A percentile compares a stretch with the other conserved stretches of the same genome.
These are phyloP conservation scores for Hesperia comma DNA, from an alignment of 2,888 invertebrate species.

Conservation along the genomic window DNA sequence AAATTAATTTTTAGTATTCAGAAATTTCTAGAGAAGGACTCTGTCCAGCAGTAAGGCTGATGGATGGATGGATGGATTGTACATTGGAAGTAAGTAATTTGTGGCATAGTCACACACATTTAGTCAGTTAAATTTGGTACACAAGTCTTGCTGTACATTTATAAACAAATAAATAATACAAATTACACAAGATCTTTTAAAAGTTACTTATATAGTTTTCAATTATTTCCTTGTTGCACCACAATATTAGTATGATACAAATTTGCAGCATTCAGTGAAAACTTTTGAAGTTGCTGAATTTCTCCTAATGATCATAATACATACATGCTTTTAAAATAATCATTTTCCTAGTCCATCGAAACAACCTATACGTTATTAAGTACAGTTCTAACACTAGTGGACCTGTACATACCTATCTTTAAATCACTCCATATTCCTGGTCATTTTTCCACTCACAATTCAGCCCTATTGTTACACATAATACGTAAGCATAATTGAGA, in stretches of 20 bases:
- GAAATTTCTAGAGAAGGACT: neutral
- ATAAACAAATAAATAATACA: slow-evolving; percentile 1
- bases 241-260: neutral
- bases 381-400: slow-evolving; percentile 29
- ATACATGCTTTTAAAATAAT: neutral
- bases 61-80: slow-evolving; percentile 2
- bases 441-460: slow-evolving; percentile 23
- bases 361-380: slow-evolving; percentile 26
- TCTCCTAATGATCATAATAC: neutral
- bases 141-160: neutral
- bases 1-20: neutral
- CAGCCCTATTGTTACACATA: slow-evolving; percentile 15
- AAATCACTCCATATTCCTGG: slow-evolving; percentile 25
- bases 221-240: slow-evolving; percentile 3
- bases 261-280: neutral
- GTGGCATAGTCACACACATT: neutral
- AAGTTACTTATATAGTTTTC: neutral
- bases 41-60: neutral
- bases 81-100: neutral
- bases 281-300: neutral
- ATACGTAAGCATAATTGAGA: slow-evolving; percentile 26
- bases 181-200: neutral
- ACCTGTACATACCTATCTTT: slow-evolving; percentile 26
- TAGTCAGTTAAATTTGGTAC: neutral
- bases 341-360: neutral